Conservation (phyloP, 2,888 invertebrate species). For the Athripsodes cinereus region DNA sequence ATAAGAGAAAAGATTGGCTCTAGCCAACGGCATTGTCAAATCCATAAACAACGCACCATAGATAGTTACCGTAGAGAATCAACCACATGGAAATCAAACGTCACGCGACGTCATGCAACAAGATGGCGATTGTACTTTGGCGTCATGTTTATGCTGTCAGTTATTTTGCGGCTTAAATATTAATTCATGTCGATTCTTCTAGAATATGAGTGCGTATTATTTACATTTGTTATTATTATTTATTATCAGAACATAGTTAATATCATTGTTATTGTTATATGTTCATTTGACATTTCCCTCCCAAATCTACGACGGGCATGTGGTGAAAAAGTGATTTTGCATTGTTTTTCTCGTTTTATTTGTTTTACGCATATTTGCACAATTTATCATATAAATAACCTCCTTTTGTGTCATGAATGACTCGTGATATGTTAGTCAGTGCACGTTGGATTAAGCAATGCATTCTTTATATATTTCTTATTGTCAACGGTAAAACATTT, state of each 20-base stretch:
- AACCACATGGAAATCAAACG: conserved; percentile 14
- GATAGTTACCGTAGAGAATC: not conserved
- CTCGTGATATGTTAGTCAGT: no score
- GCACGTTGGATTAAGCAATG: no score
- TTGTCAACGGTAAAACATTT: no score
- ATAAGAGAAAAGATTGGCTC: no score
- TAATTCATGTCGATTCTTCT: conserved; percentile 19
- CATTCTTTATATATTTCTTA: no score
- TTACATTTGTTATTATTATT: conserved; percentile 3
- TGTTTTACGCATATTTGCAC: no score
- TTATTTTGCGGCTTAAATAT: conserved; percentile 16
- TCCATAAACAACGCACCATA: not conserved
- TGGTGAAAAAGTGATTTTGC: conserved; percentile 3
- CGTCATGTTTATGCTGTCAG: conserved; percentile 23
- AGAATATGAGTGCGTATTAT: conserved; percentile 22
- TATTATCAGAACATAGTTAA: not conserved
- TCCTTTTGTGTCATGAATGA: no score
- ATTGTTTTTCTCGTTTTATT: no score
- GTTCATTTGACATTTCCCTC: conserved; percentile 19
- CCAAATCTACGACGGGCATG: conserved; percentile 13
- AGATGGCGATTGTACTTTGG: conserved; percentile 20
- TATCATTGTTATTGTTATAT: conserved; percentile 2
- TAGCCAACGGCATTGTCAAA: no score
- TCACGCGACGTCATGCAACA: conserved; percentile 22
- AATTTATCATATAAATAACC: no score